Evolutionary conservation across 35 echinoderm and acorn worm species (phyloP).

Genomic region (Heliocidaris erythrogramma): DNA sequence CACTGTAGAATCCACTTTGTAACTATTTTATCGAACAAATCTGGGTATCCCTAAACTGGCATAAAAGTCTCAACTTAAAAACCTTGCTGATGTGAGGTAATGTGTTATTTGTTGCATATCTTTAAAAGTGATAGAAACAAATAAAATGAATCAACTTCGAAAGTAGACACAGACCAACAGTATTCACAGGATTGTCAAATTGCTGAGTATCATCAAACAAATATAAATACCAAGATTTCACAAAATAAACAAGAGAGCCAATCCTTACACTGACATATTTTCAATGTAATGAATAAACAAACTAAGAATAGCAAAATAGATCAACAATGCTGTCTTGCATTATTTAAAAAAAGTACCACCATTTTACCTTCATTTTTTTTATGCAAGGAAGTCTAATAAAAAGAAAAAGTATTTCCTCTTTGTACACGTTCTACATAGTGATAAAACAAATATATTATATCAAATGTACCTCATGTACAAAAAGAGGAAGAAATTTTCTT

Average conservation of each 20-base stretch:
- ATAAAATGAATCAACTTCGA: not conserved
- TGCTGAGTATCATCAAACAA: not conserved
- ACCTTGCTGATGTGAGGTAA: not conserved
- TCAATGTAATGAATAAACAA: not conserved
- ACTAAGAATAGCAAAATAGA: not conserved
- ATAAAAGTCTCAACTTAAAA: not conserved
- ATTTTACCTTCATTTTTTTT: too few relatives aligned
- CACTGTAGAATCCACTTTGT: not conserved
- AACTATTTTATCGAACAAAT: not conserved
- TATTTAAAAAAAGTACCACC: too few relatives aligned
- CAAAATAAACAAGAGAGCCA: not conserved
- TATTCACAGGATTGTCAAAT: not conserved
- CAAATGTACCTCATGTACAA: not conserved
- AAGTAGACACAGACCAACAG: not conserved
- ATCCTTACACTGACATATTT: not conserved
- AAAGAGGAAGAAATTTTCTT: not conserved
- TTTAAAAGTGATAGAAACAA: constrained; percentile 14
- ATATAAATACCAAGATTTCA: not conserved
- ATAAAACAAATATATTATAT: not conserved
- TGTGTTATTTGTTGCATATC: not conserved
- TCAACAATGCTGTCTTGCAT: not conserved
- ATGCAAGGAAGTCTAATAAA: not conserved
- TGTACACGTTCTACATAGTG: not conserved
- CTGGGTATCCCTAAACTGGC: too few relatives aligned
- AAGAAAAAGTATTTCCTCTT: not conserved